Evolutionary conservation across 1,140 invertebrate species (phyloP).

Genomic region (Chironomus tepperi): DNA sequence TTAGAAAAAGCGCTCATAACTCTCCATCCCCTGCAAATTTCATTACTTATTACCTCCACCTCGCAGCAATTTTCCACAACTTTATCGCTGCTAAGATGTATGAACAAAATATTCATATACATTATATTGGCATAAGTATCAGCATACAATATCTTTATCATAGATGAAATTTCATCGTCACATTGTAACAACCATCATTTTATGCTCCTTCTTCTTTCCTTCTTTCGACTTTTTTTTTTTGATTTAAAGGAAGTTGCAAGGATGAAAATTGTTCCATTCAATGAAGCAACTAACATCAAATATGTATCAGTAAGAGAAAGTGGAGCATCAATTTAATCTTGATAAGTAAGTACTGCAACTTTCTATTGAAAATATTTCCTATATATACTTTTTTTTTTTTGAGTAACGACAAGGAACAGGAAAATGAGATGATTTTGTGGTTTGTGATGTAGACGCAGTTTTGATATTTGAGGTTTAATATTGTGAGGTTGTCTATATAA

Average conservation of each 20-base stretch:
- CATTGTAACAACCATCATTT: neutral
- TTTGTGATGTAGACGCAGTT: no score
- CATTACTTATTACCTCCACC: neutral
- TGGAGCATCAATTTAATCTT: slow-evolving; percentile 22
- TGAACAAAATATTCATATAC: neutral
- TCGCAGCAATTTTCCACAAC: slow-evolving; percentile 11
- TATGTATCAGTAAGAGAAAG: slow-evolving; percentile 3
- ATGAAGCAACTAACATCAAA: slow-evolving; percentile 14
- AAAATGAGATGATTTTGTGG: no score
- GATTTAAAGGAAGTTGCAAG: neutral
- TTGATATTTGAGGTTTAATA: no score
- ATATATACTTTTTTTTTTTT: neutral
- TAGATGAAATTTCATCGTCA: slow-evolving; percentile 6
- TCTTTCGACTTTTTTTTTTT: neutral
- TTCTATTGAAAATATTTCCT: slow-evolving; percentile 15
- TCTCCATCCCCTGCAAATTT: neutral
- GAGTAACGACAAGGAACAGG: no score
- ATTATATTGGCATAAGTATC: neutral
- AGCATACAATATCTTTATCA: neutral
- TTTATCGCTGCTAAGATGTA: neutral
- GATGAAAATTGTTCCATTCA: neutral
- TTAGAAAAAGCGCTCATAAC: no score
- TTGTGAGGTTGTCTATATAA: no score
- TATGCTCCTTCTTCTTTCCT: no score
- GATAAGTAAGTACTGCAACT: slow-evolving; percentile 20